These are phyloP conservation scores for Mionectes olivaceus DNA, from an alignment of 2,797 vertebrate species.

Conservation along the genomic window DNA sequence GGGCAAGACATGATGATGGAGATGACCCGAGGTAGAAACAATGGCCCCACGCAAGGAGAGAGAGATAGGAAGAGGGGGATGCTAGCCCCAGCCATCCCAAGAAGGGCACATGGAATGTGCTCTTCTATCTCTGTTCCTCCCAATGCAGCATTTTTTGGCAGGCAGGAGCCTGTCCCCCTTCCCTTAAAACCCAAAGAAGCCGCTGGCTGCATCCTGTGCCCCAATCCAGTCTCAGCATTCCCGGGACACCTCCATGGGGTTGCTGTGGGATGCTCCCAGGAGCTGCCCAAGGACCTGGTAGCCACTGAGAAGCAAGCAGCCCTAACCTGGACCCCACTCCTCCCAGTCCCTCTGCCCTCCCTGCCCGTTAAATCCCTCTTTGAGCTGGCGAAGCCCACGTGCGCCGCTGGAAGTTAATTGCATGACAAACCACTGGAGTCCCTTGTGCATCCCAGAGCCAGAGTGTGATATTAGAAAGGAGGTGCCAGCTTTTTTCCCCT, in stretches of 20 bases:
- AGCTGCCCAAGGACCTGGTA: background rate
- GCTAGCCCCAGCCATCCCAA: background rate
- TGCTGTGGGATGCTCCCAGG: background rate
- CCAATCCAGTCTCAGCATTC: background rate
- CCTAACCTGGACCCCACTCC: background rate
- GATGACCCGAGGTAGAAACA: accelerated
- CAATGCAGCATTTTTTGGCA: background rate
- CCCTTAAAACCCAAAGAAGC: background rate
- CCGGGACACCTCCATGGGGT: background rate
- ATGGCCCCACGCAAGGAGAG: accelerated
- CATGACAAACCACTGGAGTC: background rate
- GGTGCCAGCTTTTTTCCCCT: background rate
- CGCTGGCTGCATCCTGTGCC: background rate
- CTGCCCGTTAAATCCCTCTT: accelerated
- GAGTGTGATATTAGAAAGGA: background rate
- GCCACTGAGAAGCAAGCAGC: background rate
- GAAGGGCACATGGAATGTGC: background rate
- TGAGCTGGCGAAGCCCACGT: background rate
- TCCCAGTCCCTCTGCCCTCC: background rate
- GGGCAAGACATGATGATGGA: accelerated
- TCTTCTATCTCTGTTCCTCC: background rate
- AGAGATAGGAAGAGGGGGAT: background rate
- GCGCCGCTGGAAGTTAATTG: background rate
- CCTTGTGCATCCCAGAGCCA: background rate
- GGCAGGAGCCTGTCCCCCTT: background rate